Conservation (phyloP, 1,140 invertebrate species). For the Trichonephila inaurata region DNA sequence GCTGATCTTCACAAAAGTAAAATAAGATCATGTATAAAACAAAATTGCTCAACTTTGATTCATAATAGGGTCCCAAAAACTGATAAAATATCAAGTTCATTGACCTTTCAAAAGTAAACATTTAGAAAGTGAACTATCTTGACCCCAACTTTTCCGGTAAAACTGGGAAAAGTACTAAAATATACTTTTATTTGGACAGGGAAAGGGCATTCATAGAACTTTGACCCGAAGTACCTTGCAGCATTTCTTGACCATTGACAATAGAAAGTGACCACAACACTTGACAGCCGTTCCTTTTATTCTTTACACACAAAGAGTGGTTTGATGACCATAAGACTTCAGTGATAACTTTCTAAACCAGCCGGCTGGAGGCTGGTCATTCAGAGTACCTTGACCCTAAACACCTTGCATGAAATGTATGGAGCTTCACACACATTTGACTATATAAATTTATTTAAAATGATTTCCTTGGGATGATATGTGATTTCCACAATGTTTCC, state of each 20-base stretch:
- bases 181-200: neutral
- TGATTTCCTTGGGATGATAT: no score
- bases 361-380: neutral
- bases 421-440: no score
- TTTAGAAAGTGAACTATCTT: neutral
- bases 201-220: neutral
- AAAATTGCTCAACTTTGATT: no score
- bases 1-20: no score
- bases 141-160: neutral
- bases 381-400: neutral
- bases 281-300: neutral
- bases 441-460: no score
- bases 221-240: constrained; percentile 1
- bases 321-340: neutral
- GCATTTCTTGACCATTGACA: neutral
- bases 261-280: constrained; percentile 33
- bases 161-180: neutral
- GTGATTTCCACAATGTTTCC: no score
- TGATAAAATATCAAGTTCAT: neutral
- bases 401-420: neutral
- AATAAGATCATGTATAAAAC: no score
- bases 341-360: neutral
- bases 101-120: neutral
- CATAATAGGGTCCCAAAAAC: no score
- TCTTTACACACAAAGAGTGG: neutral